These are phyloP conservation scores for Mastomys coucha DNA, from an alignment of 2,113 vertebrate genomes.

Conservation along the genomic window DNA sequence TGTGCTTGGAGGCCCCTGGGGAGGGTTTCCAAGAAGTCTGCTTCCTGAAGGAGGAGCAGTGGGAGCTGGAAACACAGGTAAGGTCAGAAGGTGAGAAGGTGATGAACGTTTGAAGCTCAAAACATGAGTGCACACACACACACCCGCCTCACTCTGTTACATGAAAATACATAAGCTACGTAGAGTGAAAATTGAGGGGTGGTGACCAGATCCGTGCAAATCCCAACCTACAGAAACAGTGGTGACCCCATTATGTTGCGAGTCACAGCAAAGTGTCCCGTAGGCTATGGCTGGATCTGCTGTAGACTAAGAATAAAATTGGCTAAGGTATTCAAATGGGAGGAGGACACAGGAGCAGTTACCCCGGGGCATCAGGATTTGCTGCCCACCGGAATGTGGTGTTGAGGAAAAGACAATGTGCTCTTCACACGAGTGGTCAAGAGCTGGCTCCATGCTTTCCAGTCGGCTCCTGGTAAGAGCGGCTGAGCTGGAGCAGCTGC, in stretches of 20 bases:
- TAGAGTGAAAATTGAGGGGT: background rate
- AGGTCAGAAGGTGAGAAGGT: background rate
- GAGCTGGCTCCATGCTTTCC: background rate
- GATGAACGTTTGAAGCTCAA: background rate
- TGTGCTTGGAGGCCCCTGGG: background rate
- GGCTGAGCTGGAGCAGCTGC: no score
- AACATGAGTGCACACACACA: background rate
- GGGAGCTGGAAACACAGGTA: background rate
- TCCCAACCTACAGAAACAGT: background rate
- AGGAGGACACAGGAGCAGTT: background rate
- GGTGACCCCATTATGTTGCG: background rate
- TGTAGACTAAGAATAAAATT: background rate
- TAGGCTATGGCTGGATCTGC: background rate
- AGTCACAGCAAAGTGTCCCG: background rate
- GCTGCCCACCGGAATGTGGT: background rate
- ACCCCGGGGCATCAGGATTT: background rate
- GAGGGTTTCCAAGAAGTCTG: background rate
- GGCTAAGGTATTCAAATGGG: accelerated
- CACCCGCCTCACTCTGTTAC: background rate
- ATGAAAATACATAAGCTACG: background rate
- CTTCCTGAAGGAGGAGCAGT: background rate
- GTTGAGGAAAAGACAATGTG: background rate
- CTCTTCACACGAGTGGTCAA: background rate
- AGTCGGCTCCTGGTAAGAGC: background rate
- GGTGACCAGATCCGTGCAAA: background rate